phyloP scores from a whole-genome alignment of 2,888 invertebrate species.

The Ophraella communa region DNA sequence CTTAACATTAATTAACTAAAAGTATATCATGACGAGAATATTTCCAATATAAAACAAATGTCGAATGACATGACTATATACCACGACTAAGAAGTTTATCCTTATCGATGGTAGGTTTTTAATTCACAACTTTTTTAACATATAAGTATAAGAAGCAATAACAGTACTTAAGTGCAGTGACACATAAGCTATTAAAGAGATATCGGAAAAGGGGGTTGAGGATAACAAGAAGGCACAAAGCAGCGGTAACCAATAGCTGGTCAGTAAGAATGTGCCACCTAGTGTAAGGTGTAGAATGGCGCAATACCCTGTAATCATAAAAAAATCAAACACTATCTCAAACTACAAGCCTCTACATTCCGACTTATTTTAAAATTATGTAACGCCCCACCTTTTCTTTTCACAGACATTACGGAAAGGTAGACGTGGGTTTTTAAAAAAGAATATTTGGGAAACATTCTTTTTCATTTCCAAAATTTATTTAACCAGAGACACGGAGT shows the following conservation, averaged over 20 bases:
- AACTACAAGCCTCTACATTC: slow-evolving; percentile 33
- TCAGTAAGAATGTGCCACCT: slow-evolving; percentile 44
- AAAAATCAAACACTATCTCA: slow-evolving; percentile 38
- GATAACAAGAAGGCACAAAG: slow-evolving; percentile 59
- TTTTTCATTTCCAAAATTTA: neutral
- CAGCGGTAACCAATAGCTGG: slow-evolving; percentile 53
- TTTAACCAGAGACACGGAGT: neutral
- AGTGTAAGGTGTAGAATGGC: slow-evolving; percentile 53
- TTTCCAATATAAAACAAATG: slow-evolving; percentile 42
- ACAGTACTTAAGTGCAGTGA: slow-evolving; percentile 52
- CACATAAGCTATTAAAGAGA: slow-evolving; percentile 54
- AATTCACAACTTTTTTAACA: slow-evolving; percentile 38
- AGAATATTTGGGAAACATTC: neutral
- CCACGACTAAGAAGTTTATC: slow-evolving; percentile 27
- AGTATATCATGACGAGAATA: slow-evolving; percentile 48
- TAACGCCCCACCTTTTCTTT: neutral
- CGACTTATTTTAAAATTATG: neutral
- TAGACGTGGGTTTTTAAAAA: neutral
- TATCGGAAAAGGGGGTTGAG: slow-evolving; percentile 49
- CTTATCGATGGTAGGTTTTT: slow-evolving; percentile 23
- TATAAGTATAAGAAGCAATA: slow-evolving; percentile 51
- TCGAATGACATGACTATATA: slow-evolving; percentile 43
- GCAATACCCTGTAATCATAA: slow-evolving; percentile 54
- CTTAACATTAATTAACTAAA: slow-evolving; percentile 53
- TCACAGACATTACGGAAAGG: neutral